Percentiles rank a stretch among this genome's conserved stretches.
phyloP scores from a whole-genome alignment of 2,888 invertebrate genomes.

The Dendrolimus pini region DNA sequence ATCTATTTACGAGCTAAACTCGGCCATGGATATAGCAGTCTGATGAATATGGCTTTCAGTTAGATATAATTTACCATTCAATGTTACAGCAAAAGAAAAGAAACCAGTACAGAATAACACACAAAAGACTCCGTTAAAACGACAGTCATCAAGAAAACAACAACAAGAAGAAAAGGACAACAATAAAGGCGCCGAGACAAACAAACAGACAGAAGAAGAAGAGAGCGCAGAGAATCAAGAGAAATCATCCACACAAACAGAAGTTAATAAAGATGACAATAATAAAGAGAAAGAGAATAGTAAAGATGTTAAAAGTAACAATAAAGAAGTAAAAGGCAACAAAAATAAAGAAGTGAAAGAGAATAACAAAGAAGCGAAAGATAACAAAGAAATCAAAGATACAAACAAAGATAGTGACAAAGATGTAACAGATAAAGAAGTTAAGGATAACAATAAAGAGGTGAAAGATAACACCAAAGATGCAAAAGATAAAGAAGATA shows the following conservation, averaged over 20 bases:
- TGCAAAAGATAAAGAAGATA: slow-evolving; percentile 5
- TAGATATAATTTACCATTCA: too few species aligned
- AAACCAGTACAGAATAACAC: slow-evolving; percentile 29
- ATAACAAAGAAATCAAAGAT: slow-evolving; percentile 6
- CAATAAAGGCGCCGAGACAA: slow-evolving; percentile 18
- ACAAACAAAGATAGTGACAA: slow-evolving; percentile 8
- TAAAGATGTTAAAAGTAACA: slow-evolving; percentile 10
- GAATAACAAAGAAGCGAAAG: slow-evolving; percentile 8
- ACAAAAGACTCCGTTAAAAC: slow-evolving; percentile 35
- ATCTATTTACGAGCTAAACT: not conserved
- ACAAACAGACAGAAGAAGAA: slow-evolving; percentile 16
- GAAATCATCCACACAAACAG: slow-evolving; percentile 11
- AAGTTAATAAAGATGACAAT: slow-evolving; percentile 10
- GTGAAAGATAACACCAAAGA: slow-evolving; percentile 3
- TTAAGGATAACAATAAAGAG: slow-evolving; percentile 5
- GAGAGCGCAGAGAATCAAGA: slow-evolving; percentile 1
- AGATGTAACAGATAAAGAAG: slow-evolving; percentile 10
- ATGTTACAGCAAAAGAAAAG: slow-evolving; percentile 34
- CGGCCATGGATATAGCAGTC: too few species aligned
- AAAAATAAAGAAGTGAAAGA: slow-evolving; percentile 5
- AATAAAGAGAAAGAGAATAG: slow-evolving; percentile 10
- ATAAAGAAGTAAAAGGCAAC: slow-evolving; percentile 6
- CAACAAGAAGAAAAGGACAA: slow-evolving; percentile 38
- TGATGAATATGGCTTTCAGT: too few species aligned
- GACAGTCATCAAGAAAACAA: slow-evolving; percentile 49